Conservation (phyloP, 2,888 invertebrate genomes). For the Xylota sylvarum region DNA sequence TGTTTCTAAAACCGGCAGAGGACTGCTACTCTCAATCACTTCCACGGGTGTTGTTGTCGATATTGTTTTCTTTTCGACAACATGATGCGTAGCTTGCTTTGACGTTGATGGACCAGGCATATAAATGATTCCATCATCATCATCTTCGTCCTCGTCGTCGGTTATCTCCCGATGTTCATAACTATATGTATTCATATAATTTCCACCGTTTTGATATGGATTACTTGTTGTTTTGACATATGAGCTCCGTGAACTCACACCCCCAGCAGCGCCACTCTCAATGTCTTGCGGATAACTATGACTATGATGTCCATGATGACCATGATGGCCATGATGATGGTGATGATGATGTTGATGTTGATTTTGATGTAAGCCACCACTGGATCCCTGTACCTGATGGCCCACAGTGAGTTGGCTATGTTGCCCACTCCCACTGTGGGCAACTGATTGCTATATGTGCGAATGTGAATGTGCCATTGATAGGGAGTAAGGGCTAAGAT, state of each 20-base stretch:
- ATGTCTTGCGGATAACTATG: slow-evolving; percentile 68
- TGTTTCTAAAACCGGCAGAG: slow-evolving; percentile 33
- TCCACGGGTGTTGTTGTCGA: slow-evolving; percentile 72
- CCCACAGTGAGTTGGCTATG: slow-evolving; percentile 78
- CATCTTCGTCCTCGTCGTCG: slow-evolving; percentile 81
- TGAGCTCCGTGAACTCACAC: slow-evolving; percentile 81
- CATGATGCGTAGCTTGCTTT: slow-evolving; percentile 57
- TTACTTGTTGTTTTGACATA: slow-evolving; percentile 81
- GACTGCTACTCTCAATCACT: slow-evolving; percentile 31
- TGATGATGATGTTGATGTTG: slow-evolving; percentile 74
- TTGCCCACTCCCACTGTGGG: slow-evolving; percentile 82
- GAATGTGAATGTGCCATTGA: slow-evolving; percentile 84
- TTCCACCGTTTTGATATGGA: slow-evolving; percentile 83
- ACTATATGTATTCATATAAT: slow-evolving; percentile 81
- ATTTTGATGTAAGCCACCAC: slow-evolving; percentile 72
- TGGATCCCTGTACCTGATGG: slow-evolving; percentile 75
- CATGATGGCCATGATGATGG: slow-evolving; percentile 68
- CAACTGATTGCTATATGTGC: slow-evolving; percentile 85
- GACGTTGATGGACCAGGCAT: slow-evolving; percentile 80
- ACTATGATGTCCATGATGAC: slow-evolving; percentile 63
- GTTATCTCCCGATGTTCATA: slow-evolving; percentile 74
- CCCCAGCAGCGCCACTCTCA: slow-evolving; percentile 73
- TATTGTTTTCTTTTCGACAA: slow-evolving; percentile 69
- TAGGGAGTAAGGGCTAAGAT: slow-evolving; percentile 83
- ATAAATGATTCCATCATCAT: slow-evolving; percentile 82